Percentiles rank a stretch among this genome's conserved stretches.
Conservation (phyloP, 2,113 vertebrate species). For the Theropithecus gelada region DNA sequence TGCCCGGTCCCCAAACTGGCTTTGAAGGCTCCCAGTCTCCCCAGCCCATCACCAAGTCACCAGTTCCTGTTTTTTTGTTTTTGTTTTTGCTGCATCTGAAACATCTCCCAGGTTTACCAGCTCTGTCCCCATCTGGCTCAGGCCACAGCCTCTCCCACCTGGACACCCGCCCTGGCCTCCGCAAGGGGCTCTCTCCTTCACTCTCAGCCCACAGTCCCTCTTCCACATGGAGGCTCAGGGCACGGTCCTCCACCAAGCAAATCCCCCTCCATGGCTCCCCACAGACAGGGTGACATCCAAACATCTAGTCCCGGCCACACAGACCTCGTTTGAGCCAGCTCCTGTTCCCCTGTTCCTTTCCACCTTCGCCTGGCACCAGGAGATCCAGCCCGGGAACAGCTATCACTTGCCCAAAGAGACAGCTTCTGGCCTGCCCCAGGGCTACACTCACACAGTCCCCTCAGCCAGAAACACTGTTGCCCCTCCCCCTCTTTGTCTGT, state of each 20-base stretch:
- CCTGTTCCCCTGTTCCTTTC: neutral
- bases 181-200: neutral
- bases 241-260: neutral
- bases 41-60: neutral
- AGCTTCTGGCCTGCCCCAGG: neutral
- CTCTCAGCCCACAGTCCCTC: neutral
- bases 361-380: neutral
- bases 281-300: neutral
- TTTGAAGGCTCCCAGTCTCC: too few relatives aligned
- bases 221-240: neutral
- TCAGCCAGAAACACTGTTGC: neutral
- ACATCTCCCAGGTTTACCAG: neutral
- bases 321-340: neutral
- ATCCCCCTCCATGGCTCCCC: neutral
- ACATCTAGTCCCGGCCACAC: neutral
- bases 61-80: neutral
- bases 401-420: neutral
- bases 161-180: neutral
- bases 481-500: neutral
- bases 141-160: neutral
- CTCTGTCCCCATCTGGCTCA: neutral
- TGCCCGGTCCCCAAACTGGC: too few relatives aligned
- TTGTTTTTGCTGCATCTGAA: too few relatives aligned
- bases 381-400: neutral
- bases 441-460: neutral